These are phyloP conservation scores for Beris morrisii DNA, from an alignment of 2,888 invertebrate genomes.

Conservation along the genomic window DNA sequence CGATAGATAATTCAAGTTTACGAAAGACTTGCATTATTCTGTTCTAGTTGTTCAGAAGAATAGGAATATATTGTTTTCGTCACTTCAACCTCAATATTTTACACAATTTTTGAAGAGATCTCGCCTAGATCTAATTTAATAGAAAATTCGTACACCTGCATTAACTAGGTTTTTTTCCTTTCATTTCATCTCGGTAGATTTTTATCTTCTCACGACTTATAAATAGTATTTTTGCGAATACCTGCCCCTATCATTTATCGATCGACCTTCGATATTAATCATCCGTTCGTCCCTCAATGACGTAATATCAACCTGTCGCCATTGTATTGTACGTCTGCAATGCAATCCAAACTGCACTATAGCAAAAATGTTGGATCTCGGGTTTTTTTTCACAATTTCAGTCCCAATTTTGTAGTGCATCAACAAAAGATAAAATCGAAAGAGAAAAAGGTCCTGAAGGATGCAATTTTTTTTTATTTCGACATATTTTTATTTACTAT, in stretches of 20 bases:
- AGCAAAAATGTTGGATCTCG: slow-evolving; percentile 10
- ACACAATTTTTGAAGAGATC: too few relatives aligned
- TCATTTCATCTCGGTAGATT: too few relatives aligned
- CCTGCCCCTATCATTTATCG: not conserved
- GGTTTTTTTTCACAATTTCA: not conserved
- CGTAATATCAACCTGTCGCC: slow-evolving; percentile 25
- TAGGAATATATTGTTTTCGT: too few relatives aligned
- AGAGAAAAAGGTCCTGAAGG: slow-evolving; percentile 11
- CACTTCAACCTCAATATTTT: too few relatives aligned
- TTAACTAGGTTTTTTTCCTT: too few relatives aligned
- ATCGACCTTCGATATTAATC: slow-evolving; percentile 16
- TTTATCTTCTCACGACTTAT: too few relatives aligned
- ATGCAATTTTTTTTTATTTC: slow-evolving; percentile 17
- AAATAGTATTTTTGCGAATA: too few relatives aligned
- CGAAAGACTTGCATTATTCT: too few relatives aligned
- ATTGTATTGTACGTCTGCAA: not conserved
- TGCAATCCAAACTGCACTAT: slow-evolving; percentile 3
- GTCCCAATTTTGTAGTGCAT: not conserved
- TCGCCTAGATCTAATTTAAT: too few relatives aligned
- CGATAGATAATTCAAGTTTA: too few relatives aligned
- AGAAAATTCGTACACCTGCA: too few relatives aligned
- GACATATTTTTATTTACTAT: slow-evolving; percentile 18
- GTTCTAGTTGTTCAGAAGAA: too few relatives aligned
- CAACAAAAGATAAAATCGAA: slow-evolving; percentile 16
- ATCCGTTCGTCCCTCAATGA: slow-evolving; percentile 13